Percentiles rank a stretch among this genome's conserved stretches.
Conservation (phyloP, 2,113 vertebrate genomes). For the Catagonus wagneri region DNA sequence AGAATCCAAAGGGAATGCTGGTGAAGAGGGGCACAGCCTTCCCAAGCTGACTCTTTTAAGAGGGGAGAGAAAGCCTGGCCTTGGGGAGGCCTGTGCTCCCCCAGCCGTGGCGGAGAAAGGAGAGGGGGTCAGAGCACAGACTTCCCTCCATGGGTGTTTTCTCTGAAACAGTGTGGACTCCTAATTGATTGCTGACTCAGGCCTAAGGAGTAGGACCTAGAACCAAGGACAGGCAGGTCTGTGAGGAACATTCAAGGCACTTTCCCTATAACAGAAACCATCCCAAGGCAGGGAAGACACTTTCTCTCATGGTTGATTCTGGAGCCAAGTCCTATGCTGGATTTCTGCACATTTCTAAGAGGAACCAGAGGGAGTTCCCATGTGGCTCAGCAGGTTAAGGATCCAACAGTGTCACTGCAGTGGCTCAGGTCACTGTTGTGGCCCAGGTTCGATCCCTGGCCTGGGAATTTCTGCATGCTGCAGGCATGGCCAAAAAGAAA, state of each 20-base stretch:
- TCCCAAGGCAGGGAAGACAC: neutral
- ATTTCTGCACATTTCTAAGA: neutral
- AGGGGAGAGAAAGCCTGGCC: neutral
- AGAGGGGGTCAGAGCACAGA: neutral
- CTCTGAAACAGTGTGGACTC: neutral
- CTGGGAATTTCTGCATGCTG: too few relatives aligned
- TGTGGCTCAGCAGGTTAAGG: too few relatives aligned
- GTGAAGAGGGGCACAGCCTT: neutral
- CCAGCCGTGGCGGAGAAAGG: neutral
- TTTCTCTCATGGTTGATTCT: neutral
- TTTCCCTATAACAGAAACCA: neutral
- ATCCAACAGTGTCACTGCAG: too few relatives aligned
- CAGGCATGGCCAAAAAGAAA: too few relatives aligned
- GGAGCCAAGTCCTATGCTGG: neutral
- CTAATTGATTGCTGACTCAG: neutral
- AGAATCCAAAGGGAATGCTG: conserved; percentile 28
- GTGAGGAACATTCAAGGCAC: neutral
- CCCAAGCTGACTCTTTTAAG: neutral
- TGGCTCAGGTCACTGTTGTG: too few relatives aligned
- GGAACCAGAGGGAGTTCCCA: neutral
- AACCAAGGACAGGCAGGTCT: neutral
- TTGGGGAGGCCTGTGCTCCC: neutral
- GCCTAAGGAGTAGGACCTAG: neutral
- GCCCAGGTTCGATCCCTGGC: too few relatives aligned
- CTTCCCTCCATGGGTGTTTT: neutral